Conservation (phyloP, 2,888 invertebrate genomes). For the Caradrina clavipalpis region DNA sequence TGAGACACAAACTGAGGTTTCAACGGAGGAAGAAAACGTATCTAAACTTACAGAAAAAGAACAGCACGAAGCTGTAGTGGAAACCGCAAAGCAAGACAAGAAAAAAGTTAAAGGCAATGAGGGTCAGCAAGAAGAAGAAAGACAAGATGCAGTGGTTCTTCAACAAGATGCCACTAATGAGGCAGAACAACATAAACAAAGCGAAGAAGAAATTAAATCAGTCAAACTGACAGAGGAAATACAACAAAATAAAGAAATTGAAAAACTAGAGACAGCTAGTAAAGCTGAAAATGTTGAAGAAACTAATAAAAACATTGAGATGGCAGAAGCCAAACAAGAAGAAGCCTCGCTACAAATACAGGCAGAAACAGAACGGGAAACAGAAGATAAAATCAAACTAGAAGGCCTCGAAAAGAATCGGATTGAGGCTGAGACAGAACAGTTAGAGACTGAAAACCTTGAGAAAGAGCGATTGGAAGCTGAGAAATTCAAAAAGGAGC, state of each 20-base stretch:
- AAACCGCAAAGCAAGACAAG: not conserved
- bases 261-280: not conserved
- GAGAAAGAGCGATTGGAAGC: not conserved
- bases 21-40: not conserved
- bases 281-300: conserved; percentile 24
- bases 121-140: not conserved
- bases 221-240: not conserved
- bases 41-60: not conserved
- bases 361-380: not conserved
- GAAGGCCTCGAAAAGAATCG: not conserved
- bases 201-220: conserved; percentile 1
- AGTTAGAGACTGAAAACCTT: not conserved
- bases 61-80: not conserved
- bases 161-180: not conserved
- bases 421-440: not conserved
- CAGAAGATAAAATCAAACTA: not conserved
- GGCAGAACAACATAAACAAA: not conserved
- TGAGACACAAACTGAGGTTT: not conserved
- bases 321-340: not conserved
- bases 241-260: not conserved
- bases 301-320: conserved; percentile 19
- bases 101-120: not conserved
- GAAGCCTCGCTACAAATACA: not conserved
- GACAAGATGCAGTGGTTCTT: not conserved
- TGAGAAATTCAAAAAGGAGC: not conserved